Conservation (phyloP, 2,797 vertebrate genomes). For the Denticeps clupeoides region DNA sequence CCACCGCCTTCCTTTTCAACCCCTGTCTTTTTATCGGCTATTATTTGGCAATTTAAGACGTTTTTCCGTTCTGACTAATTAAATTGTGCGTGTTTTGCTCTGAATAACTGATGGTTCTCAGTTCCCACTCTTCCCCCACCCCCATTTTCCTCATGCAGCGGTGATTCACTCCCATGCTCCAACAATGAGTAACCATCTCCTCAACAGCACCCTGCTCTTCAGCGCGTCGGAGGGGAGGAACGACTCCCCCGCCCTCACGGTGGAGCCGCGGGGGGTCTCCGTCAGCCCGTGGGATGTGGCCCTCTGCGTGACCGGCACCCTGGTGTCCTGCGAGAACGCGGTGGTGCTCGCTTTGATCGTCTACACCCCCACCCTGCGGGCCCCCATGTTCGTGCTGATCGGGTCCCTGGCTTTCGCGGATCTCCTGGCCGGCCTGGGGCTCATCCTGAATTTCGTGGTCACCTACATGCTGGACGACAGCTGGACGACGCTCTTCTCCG, state of each 20-base stretch:
- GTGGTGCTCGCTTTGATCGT: conserved; percentile 77
- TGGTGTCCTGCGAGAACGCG: conserved; percentile 78
- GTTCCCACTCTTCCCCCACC: conserved; percentile 2
- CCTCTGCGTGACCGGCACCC: conserved; percentile 75
- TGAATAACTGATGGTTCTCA: background rate
- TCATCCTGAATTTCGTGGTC: conserved; percentile 76
- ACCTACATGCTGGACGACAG: conserved; percentile 62
- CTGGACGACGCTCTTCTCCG: conserved; percentile 60
- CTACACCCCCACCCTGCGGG: conserved; percentile 71
- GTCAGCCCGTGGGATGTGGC: conserved; percentile 80
- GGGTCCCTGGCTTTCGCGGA: conserved; percentile 78
- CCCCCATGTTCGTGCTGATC: conserved; percentile 74
- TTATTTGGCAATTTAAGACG: background rate
- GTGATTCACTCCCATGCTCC: conserved; percentile 65
- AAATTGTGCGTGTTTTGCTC: background rate
- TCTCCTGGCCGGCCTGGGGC: conserved; percentile 73
- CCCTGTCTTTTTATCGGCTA: background rate
- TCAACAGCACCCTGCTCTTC: conserved; percentile 35
- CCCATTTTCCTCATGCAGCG: conserved; percentile 35
- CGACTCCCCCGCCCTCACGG: conserved; percentile 26
- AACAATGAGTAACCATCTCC: conserved; percentile 58
- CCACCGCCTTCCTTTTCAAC: background rate
- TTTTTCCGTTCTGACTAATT: background rate
- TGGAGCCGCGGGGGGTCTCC: conserved; percentile 26
- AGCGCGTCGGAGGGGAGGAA: conserved; percentile 30